phyloP scores from a whole-genome alignment of 2,888 invertebrate species.

The Augochlorella aurata region DNA sequence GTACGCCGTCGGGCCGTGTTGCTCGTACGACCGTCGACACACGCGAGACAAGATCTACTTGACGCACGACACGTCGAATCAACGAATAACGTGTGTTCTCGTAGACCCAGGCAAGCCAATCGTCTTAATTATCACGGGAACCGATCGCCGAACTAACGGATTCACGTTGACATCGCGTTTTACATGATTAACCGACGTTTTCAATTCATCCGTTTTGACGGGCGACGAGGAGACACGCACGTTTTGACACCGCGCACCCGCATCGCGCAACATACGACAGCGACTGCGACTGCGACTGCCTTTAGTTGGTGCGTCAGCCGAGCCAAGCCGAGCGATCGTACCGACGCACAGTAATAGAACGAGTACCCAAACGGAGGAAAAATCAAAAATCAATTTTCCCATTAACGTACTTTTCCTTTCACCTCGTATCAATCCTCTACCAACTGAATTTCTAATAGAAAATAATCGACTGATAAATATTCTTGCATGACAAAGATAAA shows the following conservation, averaged over 20 bases:
- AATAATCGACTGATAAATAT: no score
- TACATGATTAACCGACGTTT: conserved; percentile 49
- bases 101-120: background rate
- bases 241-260: conserved; percentile 61
- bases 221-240: conserved; percentile 55
- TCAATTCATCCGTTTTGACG: conserved; percentile 43
- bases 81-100: background rate
- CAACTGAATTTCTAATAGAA: no score
- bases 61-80: background rate
- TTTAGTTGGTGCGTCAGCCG: conserved; percentile 31
- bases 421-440: no score
- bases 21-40: background rate
- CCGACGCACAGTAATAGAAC: conserved; percentile 21
- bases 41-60: conserved; percentile 22
- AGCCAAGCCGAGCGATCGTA: conserved; percentile 11
- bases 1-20: conserved; percentile 1
- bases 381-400: background rate
- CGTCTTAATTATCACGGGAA: conserved; percentile 2
- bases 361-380: background rate
- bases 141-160: conserved; percentile 16
- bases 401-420: background rate
- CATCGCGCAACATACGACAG: conserved; percentile 40
- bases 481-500: no score
- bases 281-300: conserved; percentile 1
- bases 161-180: conserved; percentile 34